Base-by-base conservation (phyloP, 2,113 vertebrate genomes). In the Amphiprion percula region DNA sequence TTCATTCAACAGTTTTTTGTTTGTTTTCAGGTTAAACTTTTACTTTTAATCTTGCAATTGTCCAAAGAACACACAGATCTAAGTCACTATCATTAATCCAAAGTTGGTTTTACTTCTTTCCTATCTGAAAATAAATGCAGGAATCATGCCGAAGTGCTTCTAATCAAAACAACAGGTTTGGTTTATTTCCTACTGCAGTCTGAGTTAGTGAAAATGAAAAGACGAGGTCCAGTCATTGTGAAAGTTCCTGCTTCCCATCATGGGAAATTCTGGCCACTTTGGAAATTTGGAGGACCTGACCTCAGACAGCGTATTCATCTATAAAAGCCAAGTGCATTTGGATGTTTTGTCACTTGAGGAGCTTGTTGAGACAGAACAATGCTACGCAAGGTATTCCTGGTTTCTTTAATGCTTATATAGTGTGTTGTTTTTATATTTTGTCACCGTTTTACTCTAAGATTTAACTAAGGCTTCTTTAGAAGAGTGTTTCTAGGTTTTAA, bases 361-460 rank as follows among this genome's bases (percentile, higher is more conserved):
- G 17, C 30, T 30, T 54, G 21, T 23, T 10, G 19, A 68, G 65
- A 10, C 10, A 9, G 12, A 72, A 84, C 14, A n/a, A 95, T 95
- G 94, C 68, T 95, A 2, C 85, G 87, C 68, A 94, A 93, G 94
- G 94, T 95, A 88, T 15, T 5, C 10, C 3, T n/a, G 23, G 10
- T 63, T 14, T 59, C 7, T 65, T 14, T 2, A 1, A 39, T 46
- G 17, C n/a, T 59, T 4, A 2, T 9, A 64, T 30, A 9, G 46
- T 75, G 64, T 61, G 2, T 39, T 30, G 8, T 12, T 24, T 52
- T 53, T 11, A 16, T 0, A 53, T 33, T 4, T n/a, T 37, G 19
- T 70, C 15, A 19, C 1, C 4, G 4, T 66, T 44, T 73, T 0
- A 21, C 5, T 19, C 0, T 11, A 2, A 37, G 19, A 37, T 56